phyloP scores from a whole-genome alignment of 35 echinoderm and acorn worm genomes.

The Apostichopus californicus region DNA sequence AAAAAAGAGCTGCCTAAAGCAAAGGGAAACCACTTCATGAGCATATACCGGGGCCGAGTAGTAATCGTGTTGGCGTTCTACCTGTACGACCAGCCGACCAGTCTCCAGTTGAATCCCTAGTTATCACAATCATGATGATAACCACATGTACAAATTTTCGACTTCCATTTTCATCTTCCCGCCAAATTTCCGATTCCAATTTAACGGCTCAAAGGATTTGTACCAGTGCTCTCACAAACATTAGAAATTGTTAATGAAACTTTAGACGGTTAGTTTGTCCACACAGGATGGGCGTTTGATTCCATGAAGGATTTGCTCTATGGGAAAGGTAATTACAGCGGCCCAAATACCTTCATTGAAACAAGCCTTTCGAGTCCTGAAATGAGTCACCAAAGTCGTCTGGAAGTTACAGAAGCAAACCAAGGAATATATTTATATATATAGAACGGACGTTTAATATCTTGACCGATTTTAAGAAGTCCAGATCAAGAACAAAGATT shows the following conservation, averaged over 20 bases:
- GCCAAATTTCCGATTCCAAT: constrained; percentile 60
- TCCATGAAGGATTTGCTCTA: neutral
- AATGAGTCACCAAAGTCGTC: constrained; percentile 28
- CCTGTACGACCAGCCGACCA: constrained; percentile 33
- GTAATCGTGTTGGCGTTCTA: neutral
- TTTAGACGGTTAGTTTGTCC: constrained; percentile 53
- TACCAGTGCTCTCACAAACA: constrained; percentile 44
- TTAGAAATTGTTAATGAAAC: constrained; percentile 55
- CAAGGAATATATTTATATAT: neutral
- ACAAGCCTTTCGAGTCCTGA: neutral
- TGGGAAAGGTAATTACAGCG: constrained; percentile 14
- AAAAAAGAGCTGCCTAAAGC: neutral
- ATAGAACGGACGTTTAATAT: neutral
- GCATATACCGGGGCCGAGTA: neutral
- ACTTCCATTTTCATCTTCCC: constrained; percentile 49
- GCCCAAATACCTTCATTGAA: neutral
- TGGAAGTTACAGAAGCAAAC: neutral
- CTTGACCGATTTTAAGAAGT: constrained; percentile 6
- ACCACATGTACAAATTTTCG: constrained; percentile 25
- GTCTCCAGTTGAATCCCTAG: constrained; percentile 25
- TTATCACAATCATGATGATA: constrained; percentile 25
- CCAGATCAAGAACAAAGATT: constrained; percentile 2
- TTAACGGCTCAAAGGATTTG: constrained; percentile 62
- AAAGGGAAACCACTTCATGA: neutral
- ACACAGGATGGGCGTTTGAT: constrained; percentile 54